phyloP scores from a whole-genome alignment of 1,140 invertebrate species.

The Drosophila ananassae region DNA sequence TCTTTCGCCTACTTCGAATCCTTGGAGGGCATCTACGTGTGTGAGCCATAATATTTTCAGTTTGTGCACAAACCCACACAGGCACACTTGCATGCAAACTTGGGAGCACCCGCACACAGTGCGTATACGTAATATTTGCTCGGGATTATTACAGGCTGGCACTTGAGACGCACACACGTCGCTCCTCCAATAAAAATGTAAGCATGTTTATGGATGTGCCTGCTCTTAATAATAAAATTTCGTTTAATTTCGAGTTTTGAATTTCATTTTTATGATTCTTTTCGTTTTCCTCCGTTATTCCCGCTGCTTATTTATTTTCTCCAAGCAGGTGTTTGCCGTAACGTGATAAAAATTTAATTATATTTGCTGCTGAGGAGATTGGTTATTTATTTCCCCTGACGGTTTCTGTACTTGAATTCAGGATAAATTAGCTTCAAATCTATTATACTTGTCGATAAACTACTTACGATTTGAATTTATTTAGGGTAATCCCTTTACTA shows the following conservation, averaged over 20 bases:
- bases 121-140: constrained; percentile 74
- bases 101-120: constrained; percentile 29
- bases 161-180: constrained; percentile 59
- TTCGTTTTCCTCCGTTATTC: constrained; percentile 8
- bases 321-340: constrained; percentile 54
- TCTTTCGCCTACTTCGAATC: constrained; percentile 43
- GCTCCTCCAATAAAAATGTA: constrained; percentile 61
- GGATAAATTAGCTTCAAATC: neutral
- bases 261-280: constrained; percentile 65
- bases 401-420: neutral
- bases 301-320: constrained; percentile 27
- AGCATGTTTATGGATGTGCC: constrained; percentile 37
- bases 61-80: constrained; percentile 15
- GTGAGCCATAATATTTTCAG: constrained; percentile 69
- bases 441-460: too few species aligned
- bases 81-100: constrained; percentile 21
- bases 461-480: neutral
- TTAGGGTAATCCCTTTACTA: neutral
- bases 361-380: constrained; percentile 28
- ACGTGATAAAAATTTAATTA: constrained; percentile 74
- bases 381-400: constrained; percentile 19
- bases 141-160: constrained; percentile 66
- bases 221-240: constrained; percentile 73
- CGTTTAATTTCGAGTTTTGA: constrained; percentile 76
- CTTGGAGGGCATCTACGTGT: constrained; percentile 56